Evolutionary conservation across 2,113 vertebrate species (phyloP).

Genomic region (Ageneiosus marmoratus): DNA sequence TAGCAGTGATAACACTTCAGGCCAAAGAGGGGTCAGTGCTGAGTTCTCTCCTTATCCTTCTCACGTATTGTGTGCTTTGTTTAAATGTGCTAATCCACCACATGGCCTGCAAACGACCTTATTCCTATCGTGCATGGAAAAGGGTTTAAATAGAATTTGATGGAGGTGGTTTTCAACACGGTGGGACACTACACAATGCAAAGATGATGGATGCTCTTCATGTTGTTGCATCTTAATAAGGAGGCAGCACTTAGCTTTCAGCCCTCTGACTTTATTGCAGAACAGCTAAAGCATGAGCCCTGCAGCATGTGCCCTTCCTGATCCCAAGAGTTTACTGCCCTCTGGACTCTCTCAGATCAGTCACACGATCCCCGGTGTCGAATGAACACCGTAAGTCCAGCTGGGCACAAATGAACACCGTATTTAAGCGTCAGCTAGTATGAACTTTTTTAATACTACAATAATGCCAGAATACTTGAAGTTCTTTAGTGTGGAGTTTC

Average conservation of each 20-base stretch:
- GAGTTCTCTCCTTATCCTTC: slow-evolving; percentile 45
- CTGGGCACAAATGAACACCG: not conserved
- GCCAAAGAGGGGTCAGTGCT: slow-evolving; percentile 46
- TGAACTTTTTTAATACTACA: not conserved
- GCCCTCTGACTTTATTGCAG: slow-evolving; percentile 39
- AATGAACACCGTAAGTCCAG: slow-evolving; percentile 13
- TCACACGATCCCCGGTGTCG: slow-evolving; percentile 21
- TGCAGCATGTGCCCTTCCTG: slow-evolving; percentile 38
- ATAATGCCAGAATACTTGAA: not conserved
- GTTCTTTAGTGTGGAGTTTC: not conserved
- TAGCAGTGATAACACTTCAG: slow-evolving; percentile 32
- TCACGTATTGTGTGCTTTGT: slow-evolving; percentile 46
- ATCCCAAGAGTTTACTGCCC: slow-evolving; percentile 10
- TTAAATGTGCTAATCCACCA: slow-evolving; percentile 47
- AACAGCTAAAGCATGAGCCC: slow-evolving; percentile 27
- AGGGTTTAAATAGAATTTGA: slow-evolving; percentile 38
- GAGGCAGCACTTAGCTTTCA: slow-evolving; percentile 37
- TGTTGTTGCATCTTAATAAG: slow-evolving; percentile 36
- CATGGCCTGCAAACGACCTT: slow-evolving; percentile 50
- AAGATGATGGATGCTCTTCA: slow-evolving; percentile 43
- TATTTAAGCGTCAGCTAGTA: not conserved
- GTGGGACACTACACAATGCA: slow-evolving; percentile 34
- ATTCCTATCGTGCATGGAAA: slow-evolving; percentile 28
- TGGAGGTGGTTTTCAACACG: slow-evolving; percentile 29
- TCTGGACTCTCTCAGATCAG: slow-evolving; percentile 7